phyloP scores from a whole-genome alignment of 2,888 invertebrate genomes.

The Drosophila pseudotalamancana region DNA sequence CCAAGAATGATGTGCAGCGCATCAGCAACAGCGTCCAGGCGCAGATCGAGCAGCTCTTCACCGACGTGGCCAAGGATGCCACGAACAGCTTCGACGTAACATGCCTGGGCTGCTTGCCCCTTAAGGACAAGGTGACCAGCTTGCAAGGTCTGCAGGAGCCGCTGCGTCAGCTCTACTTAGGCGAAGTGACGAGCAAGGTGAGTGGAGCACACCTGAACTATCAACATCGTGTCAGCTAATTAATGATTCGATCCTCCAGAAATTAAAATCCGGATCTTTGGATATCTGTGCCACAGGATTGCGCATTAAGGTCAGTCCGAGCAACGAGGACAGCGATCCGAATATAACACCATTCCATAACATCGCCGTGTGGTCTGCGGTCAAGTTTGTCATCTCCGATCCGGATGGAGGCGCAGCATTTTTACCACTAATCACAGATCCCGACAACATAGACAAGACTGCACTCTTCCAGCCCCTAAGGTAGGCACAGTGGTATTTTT shows the following conservation, averaged over 20 bases:
- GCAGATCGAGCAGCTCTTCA: constrained; percentile 94
- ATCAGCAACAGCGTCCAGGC: constrained; percentile 92
- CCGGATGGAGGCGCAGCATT: constrained; percentile 89
- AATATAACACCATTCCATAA: constrained; percentile 93
- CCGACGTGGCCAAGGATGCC: constrained; percentile 88
- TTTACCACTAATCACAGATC: constrained; percentile 92
- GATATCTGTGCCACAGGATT: constrained; percentile 86
- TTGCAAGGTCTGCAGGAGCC: constrained; percentile 93
- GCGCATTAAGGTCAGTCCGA: constrained; percentile 87
- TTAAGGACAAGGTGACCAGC: constrained; percentile 92
- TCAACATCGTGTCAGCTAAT: background rate
- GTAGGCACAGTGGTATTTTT: constrained; percentile 53
- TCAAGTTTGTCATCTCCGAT: constrained; percentile 91
- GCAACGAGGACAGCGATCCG: constrained; percentile 57
- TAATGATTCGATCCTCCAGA: constrained; percentile 53
- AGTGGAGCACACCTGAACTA: constrained; percentile 3
- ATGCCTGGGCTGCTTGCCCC: constrained; percentile 92
- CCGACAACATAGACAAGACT: constrained; percentile 91
- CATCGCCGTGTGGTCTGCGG: constrained; percentile 96
- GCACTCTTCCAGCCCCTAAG: constrained; percentile 86
- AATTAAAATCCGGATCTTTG: constrained; percentile 79
- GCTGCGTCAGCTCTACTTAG: constrained; percentile 89
- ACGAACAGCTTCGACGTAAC: constrained; percentile 89
- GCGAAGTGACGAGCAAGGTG: constrained; percentile 81
- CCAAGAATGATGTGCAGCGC: constrained; percentile 82